phyloP scores from a whole-genome alignment of 1,140 invertebrate genomes.

The Pseudomyrmex gracilis region DNA sequence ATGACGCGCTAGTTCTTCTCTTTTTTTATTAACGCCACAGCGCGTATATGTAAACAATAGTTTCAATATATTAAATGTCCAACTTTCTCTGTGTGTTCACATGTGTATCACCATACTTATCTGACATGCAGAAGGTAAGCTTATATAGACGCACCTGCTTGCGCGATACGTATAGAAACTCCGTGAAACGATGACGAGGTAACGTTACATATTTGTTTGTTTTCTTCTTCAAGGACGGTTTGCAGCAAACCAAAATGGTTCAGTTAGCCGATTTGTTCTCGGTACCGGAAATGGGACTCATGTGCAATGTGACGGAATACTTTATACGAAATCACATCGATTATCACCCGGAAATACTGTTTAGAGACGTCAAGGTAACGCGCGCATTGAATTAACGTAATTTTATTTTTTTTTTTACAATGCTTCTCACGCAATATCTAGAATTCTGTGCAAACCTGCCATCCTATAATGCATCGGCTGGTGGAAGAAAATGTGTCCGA shows the following conservation, averaged over 20 bases:
- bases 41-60: not conserved
- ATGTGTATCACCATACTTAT: slow-evolving; percentile 71
- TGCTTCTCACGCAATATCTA: slow-evolving; percentile 78
- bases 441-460: slow-evolving; percentile 95
- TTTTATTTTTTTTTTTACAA: too few species aligned
- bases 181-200: too few species aligned
- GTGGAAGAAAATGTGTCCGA: slow-evolving; percentile 92
- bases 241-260: slow-evolving; percentile 91
- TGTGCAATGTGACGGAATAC: slow-evolving; percentile 97
- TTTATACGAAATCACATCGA: slow-evolving; percentile 95
- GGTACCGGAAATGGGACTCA: slow-evolving; percentile 96
- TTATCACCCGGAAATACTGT: slow-evolving; percentile 98
- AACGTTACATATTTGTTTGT: too few species aligned
- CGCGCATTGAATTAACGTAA: too few species aligned
- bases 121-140: slow-evolving; percentile 77
- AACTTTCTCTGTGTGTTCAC: slow-evolving; percentile 70
- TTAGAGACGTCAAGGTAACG: slow-evolving; percentile 96
- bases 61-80: slow-evolving; percentile 24
- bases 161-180: too few species aligned
- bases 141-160: not conserved
- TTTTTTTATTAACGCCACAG: not conserved
- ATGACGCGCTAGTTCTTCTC: not conserved
- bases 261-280: slow-evolving; percentile 99
- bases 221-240: slow-evolving; percentile 75
- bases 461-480: slow-evolving; percentile 95